Evolutionary conservation across 2,888 invertebrate genomes (phyloP).

Genomic region (Lasius platythorax): DNA sequence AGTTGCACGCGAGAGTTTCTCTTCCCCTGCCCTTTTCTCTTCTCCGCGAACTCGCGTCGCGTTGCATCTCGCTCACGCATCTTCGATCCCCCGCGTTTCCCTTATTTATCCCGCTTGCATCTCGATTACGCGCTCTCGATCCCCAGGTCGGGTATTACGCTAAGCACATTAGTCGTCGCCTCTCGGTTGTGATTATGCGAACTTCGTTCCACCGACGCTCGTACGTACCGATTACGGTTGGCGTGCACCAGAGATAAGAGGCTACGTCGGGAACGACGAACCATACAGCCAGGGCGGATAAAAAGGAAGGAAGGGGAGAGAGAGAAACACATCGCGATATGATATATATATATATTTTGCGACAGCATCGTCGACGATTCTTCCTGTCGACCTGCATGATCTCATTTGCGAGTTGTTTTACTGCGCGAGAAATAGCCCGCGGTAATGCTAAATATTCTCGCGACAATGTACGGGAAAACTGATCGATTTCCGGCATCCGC

Average conservation of each 20-base stretch:
- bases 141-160: constrained; percentile 70
- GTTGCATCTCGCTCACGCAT: constrained; percentile 7
- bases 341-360: not conserved
- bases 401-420: constrained; percentile 45
- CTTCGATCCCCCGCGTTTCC: constrained; percentile 28
- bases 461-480: constrained; percentile 14
- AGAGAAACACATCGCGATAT: constrained; percentile 11
- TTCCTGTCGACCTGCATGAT: not conserved
- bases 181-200: constrained; percentile 65
- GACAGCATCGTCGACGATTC: constrained; percentile 16
- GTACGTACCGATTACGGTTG: constrained; percentile 65
- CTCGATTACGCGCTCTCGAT: constrained; percentile 42
- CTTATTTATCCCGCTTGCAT: constrained; percentile 27
- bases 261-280: constrained; percentile 35
- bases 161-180: constrained; percentile 76
- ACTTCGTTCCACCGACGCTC: constrained; percentile 64
- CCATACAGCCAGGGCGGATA: not conserved
- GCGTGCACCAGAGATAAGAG: constrained; percentile 61
- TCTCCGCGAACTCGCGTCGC: not conserved
- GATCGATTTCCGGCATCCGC: not conserved
- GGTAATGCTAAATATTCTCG: constrained; percentile 42
- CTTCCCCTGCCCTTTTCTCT: not conserved
- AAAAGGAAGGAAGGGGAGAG: constrained; percentile 1
- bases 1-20: constrained; percentile 29
- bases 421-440: constrained; percentile 28